Percentiles rank a stretch among this genome's conserved stretches.
phyloP scores from a whole-genome alignment of 2,113 vertebrate species.

The Petrocephalus microphthalmus region DNA sequence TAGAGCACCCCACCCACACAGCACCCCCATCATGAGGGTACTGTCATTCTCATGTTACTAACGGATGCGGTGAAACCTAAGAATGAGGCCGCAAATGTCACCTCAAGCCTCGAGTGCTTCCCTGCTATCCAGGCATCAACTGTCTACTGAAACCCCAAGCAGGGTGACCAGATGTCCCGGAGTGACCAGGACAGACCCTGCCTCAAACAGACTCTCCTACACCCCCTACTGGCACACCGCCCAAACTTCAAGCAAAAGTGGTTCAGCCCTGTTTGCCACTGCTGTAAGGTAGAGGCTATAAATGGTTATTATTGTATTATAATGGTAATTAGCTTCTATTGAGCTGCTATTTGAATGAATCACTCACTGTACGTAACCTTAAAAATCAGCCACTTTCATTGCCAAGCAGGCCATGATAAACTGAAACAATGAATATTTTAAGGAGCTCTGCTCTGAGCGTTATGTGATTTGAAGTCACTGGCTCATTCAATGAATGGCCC shows the following conservation, averaged over 20 bases:
- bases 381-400: not conserved
- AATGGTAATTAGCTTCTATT: not conserved
- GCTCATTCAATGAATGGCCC: not conserved
- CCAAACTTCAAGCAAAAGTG: not conserved
- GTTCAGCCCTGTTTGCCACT: not conserved
- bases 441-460: not conserved
- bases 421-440: not conserved
- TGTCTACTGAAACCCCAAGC: not conserved
- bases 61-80: not conserved
- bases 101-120: not conserved
- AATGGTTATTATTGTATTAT: not conserved
- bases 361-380: not conserved
- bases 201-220: not conserved
- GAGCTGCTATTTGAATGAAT: not conserved
- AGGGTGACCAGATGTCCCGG: not conserved
- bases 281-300: not conserved
- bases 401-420: not conserved
- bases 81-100: not conserved
- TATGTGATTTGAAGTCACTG: not conserved
- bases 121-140: not conserved
- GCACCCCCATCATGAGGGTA: not conserved
- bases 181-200: not conserved
- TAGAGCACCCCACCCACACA: not conserved
- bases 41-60: not conserved
- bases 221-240: not conserved